Conservation (phyloP, 2,888 invertebrate genomes). For the Ennomos fuscantarius region DNA sequence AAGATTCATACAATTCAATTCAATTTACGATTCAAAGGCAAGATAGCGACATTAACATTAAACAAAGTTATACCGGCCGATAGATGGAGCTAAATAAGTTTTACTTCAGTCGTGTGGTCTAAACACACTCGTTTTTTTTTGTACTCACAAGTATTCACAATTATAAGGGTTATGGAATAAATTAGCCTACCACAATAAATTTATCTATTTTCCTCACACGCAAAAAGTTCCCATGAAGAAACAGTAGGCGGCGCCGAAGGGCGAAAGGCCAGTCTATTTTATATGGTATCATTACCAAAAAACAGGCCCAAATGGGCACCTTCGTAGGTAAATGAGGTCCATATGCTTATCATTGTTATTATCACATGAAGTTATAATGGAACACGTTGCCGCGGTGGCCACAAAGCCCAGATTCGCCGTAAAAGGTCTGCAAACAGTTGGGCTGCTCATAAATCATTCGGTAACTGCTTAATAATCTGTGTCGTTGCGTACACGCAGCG, state of each 20-base stretch:
- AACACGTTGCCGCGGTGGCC: constrained; percentile 30
- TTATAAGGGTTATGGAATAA: too few relatives aligned
- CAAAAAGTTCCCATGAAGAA: constrained; percentile 16
- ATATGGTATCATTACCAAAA: constrained; percentile 30
- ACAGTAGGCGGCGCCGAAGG: constrained; percentile 18
- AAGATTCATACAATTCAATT: too few relatives aligned
- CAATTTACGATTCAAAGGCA: too few relatives aligned
- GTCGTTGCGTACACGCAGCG: constrained; percentile 19
- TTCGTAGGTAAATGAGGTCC: constrained; percentile 33
- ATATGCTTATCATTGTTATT: constrained; percentile 34
- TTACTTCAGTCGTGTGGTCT: too few relatives aligned
- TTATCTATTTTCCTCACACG: neutral
- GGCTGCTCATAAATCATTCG: constrained; percentile 72
- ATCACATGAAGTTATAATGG: constrained; percentile 27
- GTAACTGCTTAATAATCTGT: constrained; percentile 20
- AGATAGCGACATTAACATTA: too few relatives aligned
- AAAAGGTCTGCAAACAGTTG: constrained; percentile 68
- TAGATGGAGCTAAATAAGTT: too few relatives aligned
- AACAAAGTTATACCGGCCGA: too few relatives aligned
- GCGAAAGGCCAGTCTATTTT: constrained; percentile 21
- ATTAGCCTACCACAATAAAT: too few relatives aligned
- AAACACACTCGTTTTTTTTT: too few relatives aligned
- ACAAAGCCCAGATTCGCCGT: constrained; percentile 56
- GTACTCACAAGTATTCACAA: too few relatives aligned
- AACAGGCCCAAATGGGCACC: constrained; percentile 26